These are phyloP conservation scores for Bombylius discolor DNA, from an alignment of 2,888 invertebrate species.

Conservation along the genomic window DNA sequence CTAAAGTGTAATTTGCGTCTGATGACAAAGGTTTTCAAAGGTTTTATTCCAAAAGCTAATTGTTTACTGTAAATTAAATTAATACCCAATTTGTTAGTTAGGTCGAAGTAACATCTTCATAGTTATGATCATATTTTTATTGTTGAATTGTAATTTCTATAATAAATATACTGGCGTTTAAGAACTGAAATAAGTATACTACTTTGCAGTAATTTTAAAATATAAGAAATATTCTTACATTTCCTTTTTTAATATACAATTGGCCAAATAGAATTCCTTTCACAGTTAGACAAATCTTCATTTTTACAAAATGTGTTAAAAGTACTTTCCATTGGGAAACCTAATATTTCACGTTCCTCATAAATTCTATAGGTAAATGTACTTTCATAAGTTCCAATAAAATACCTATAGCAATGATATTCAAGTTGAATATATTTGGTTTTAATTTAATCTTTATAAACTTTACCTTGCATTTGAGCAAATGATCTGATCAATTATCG, in stretches of 20 bases:
- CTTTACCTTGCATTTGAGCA: slow-evolving; percentile 62
- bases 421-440: not conserved
- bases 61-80: too few relatives aligned
- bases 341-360: slow-evolving; percentile 92
- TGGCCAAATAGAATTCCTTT: slow-evolving; percentile 65
- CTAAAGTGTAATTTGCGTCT: too few relatives aligned
- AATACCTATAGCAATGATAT: slow-evolving; percentile 37
- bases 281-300: slow-evolving; percentile 47
- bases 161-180: too few relatives aligned
- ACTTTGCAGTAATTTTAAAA: too few relatives aligned
- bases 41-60: too few relatives aligned
- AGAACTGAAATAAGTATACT: too few relatives aligned
- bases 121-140: too few relatives aligned
- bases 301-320: slow-evolving; percentile 62
- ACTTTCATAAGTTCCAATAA: slow-evolving; percentile 86
- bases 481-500: slow-evolving; percentile 92
- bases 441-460: not conserved
- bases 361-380: slow-evolving; percentile 95
- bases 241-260: slow-evolving; percentile 41
- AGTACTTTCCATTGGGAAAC: slow-evolving; percentile 65
- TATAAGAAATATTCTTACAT: too few relatives aligned
- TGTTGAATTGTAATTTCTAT: too few relatives aligned
- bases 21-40: too few relatives aligned
- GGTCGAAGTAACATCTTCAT: too few relatives aligned
- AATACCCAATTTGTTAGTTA: too few relatives aligned